Evolutionary conservation across 2,113 vertebrate genomes (phyloP).

Genomic region (Istiophorus platypterus): DNA sequence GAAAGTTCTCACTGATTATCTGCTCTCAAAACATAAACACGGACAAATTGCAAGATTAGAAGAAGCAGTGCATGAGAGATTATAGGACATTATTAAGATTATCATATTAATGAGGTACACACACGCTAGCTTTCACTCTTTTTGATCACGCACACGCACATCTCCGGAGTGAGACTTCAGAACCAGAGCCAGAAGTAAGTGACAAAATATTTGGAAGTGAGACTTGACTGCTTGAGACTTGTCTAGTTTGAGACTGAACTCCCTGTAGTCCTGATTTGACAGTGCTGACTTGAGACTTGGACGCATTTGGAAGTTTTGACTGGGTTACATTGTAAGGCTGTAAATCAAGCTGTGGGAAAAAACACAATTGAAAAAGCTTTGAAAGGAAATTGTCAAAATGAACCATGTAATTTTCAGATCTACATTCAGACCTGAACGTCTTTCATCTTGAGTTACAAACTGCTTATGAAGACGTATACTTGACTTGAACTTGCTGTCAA

Average conservation of each 20-base stretch:
- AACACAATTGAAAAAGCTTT: slow-evolving; percentile 20
- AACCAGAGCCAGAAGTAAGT: no score
- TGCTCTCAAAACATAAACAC: not conserved
- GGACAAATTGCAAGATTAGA: slow-evolving; percentile 3
- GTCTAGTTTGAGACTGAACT: no score
- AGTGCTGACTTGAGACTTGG: no score
- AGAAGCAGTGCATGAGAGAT: slow-evolving; percentile 1
- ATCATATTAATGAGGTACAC: not conserved
- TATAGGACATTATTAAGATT: slow-evolving; percentile 2
- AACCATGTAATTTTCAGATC: slow-evolving; percentile 15
- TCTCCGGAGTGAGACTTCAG: not conserved
- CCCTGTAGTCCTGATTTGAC: no score
- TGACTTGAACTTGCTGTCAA: not conserved
- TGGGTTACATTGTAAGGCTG: not conserved
- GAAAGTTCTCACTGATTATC: not conserved
- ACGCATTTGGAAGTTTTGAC: not conserved
- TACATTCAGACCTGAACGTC: slow-evolving; percentile 10
- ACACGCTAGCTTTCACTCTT: not conserved
- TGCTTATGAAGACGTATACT: not conserved
- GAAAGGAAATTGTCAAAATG: slow-evolving; percentile 5
- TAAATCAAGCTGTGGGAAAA: not conserved
- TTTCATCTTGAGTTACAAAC: not conserved
- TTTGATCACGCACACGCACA: not conserved
- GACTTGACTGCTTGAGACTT: not conserved
- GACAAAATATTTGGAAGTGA: not conserved